Conservation (phyloP, 2,888 invertebrate species). For the Torymus auratus region DNA sequence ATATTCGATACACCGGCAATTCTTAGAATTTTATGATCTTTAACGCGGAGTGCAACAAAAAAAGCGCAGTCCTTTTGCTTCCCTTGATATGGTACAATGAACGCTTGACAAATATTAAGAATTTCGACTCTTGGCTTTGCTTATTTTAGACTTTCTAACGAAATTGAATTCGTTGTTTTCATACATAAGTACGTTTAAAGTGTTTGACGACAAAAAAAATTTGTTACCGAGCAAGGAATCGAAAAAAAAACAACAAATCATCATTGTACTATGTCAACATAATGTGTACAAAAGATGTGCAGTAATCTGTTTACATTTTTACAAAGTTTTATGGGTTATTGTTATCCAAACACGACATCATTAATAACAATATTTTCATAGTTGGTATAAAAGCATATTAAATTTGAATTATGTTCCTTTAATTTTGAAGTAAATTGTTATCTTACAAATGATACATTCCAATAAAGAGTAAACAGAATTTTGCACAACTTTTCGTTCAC, state of each 20-base stretch:
- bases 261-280: conserved; percentile 47
- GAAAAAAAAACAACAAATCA: background rate
- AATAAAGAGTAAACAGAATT: background rate
- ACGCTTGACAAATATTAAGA: background rate
- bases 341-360: too few relatives aligned
- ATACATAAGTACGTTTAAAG: background rate
- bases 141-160: conserved; percentile 6
- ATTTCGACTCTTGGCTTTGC: conserved; percentile 21
- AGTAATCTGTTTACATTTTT: conserved; percentile 22
- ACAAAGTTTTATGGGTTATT: too few relatives aligned
- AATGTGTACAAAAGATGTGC: conserved; percentile 27
- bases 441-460: too few relatives aligned
- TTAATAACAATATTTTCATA: too few relatives aligned
- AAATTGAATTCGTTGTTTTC: too few relatives aligned
- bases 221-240: background rate
- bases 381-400: too few relatives aligned
- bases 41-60: conserved; percentile 10
- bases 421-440: too few relatives aligned
- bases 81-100: conserved; percentile 50
- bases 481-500: conserved; percentile 25
- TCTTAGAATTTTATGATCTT: conserved; percentile 32
- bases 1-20: conserved; percentile 30
- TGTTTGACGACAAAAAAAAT: background rate
- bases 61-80: conserved; percentile 23
- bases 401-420: too few relatives aligned